phyloP scores from a whole-genome alignment of 2,888 invertebrate genomes.

The Helicoverpa assulta region DNA sequence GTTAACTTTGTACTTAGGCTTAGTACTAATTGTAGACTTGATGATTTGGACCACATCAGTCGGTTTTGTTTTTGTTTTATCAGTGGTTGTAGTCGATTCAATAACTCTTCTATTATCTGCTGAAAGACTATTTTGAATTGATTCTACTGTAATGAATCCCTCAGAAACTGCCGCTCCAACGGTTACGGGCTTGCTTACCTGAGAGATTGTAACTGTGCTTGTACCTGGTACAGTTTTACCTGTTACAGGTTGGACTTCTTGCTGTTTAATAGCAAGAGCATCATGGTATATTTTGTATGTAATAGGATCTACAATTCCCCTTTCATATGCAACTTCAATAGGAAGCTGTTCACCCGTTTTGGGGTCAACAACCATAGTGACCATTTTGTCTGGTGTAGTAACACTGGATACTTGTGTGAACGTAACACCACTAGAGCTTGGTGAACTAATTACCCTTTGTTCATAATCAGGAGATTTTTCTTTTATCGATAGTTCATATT shows the following conservation, averaged over 20 bases:
- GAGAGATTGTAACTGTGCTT: slow-evolving; percentile 70
- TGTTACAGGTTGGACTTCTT: slow-evolving; percentile 42
- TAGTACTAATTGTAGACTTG: slow-evolving; percentile 89
- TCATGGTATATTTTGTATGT: slow-evolving; percentile 68
- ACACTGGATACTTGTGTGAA: slow-evolving; percentile 62
- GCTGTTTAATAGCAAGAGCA: slow-evolving; percentile 54
- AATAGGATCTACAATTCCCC: slow-evolving; percentile 86
- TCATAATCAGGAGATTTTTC: slow-evolving; percentile 70
- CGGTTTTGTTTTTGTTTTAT: slow-evolving; percentile 68
- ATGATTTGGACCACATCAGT: slow-evolving; percentile 90
- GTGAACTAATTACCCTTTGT: slow-evolving; percentile 55
- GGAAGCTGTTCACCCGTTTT: slow-evolving; percentile 93
- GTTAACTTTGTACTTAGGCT: slow-evolving; percentile 92
- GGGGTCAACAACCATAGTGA: slow-evolving; percentile 90
- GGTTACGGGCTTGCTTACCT: slow-evolving; percentile 87
- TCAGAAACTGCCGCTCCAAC: slow-evolving; percentile 91
- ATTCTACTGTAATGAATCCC: slow-evolving; percentile 89
- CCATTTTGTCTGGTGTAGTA: slow-evolving; percentile 63
- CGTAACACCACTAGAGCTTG: slow-evolving; percentile 59
- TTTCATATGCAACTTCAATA: slow-evolving; percentile 91
- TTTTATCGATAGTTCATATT: slow-evolving; percentile 82
- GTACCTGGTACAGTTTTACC: slow-evolving; percentile 58
- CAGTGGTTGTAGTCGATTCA: slow-evolving; percentile 61
- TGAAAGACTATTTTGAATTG: slow-evolving; percentile 84
- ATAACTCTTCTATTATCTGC: slow-evolving; percentile 77